Evolutionary conservation across 2,888 invertebrate species (phyloP).

Genomic region (Latheticus oryzae): DNA sequence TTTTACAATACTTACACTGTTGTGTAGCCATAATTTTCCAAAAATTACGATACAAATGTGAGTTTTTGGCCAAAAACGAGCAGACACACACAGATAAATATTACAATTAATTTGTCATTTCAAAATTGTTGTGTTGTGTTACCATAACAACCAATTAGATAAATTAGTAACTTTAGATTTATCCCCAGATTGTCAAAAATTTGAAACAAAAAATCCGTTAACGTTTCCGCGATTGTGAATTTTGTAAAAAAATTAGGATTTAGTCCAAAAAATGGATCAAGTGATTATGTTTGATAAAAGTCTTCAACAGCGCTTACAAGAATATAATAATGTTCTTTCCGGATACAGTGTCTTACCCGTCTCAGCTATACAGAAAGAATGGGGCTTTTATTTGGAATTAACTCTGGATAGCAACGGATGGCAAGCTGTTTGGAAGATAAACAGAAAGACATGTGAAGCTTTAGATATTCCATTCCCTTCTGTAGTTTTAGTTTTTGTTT

Average conservation of each 20-base stretch:
- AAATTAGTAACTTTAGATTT: slow-evolving; percentile 4
- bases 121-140: slow-evolving; percentile 13
- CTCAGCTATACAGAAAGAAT: slow-evolving; percentile 68
- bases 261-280: too few relatives aligned
- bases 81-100: slow-evolving; percentile 8
- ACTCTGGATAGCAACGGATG: slow-evolving; percentile 75
- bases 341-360: slow-evolving; percentile 64
- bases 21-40: slow-evolving; percentile 29
- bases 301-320: slow-evolving; percentile 68
- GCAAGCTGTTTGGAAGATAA: slow-evolving; percentile 79
- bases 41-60: too few relatives aligned
- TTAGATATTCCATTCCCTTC: slow-evolving; percentile 76
- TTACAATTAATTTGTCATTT: slow-evolving; percentile 31
- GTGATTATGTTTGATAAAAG: slow-evolving; percentile 72
- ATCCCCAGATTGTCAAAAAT: slow-evolving; percentile 9
- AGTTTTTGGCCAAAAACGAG: background rate
- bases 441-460: slow-evolving; percentile 72
- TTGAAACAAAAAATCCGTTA: slow-evolving; percentile 11
- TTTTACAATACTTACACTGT: slow-evolving; percentile 15
- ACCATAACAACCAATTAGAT: background rate
- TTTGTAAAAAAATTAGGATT: slow-evolving; percentile 12
- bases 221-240: too few relatives aligned
- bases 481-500: slow-evolving; percentile 71
- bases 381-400: slow-evolving; percentile 70
- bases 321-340: slow-evolving; percentile 68